Conservation (phyloP, 1,140 invertebrate genomes). For the Drosophila dunni region DNA sequence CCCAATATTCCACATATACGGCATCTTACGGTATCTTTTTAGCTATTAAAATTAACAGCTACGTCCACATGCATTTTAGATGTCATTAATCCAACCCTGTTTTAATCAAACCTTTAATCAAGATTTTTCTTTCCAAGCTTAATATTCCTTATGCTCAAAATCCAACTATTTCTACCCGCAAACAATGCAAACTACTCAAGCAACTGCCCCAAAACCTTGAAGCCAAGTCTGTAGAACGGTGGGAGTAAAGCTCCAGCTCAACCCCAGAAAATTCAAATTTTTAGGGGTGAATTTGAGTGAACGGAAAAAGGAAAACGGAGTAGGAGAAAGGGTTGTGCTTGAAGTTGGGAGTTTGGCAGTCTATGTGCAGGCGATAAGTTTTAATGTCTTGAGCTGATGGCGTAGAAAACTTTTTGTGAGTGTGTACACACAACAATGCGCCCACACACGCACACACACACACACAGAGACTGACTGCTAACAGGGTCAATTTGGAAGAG, state of each 20-base stretch:
- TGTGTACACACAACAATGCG: slow-evolving; percentile 34
- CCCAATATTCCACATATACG: no score
- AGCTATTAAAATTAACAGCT: background rate
- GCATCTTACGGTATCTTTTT: no score
- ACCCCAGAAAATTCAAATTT: slow-evolving; percentile 28
- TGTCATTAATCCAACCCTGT: background rate
- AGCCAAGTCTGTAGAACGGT: background rate
- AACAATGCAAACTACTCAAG: slow-evolving; percentile 42
- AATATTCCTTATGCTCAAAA: slow-evolving; percentile 4
- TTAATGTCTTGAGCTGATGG: slow-evolving; percentile 82
- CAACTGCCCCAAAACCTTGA: slow-evolving; percentile 15
- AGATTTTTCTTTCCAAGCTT: background rate
- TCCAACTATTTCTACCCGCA: slow-evolving; percentile 8
- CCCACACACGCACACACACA: slow-evolving; percentile 25
- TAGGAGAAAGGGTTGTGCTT: background rate
- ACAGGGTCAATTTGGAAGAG: slow-evolving; percentile 35
- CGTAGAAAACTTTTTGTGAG: slow-evolving; percentile 78
- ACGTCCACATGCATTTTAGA: background rate
- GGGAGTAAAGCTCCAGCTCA: slow-evolving; percentile 8
- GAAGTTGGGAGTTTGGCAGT: slow-evolving; percentile 25
- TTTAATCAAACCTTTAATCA: slow-evolving; percentile 9
- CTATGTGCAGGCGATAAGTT: slow-evolving; percentile 73
- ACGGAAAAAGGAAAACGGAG: slow-evolving; percentile 21
- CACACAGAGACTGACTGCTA: slow-evolving; percentile 12
- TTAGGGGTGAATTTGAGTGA: slow-evolving; percentile 63